phyloP scores from a whole-genome alignment of 2,797 vertebrate genomes.

The Sebastes diploproa region DNA sequence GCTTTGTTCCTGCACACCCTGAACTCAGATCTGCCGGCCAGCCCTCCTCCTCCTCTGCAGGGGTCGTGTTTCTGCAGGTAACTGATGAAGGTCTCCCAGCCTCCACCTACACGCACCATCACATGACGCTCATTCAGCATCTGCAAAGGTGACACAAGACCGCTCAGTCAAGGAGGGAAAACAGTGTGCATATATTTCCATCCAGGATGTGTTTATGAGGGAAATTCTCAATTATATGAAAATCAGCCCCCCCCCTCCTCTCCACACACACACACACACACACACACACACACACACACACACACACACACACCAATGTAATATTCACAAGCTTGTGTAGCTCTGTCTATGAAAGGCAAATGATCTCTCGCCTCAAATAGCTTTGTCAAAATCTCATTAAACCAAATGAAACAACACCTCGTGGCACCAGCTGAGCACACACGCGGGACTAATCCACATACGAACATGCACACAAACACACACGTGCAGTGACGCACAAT shows the following conservation, averaged over 20 bases:
- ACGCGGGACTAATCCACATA: slow-evolving; percentile 64
- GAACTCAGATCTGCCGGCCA: slow-evolving; percentile 83
- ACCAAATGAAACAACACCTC: slow-evolving; percentile 80
- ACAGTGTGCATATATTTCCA: neutral
- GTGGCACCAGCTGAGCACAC: slow-evolving; percentile 82
- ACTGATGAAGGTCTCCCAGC: slow-evolving; percentile 94
- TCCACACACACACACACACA: neutral
- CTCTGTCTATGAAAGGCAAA: slow-evolving; percentile 70
- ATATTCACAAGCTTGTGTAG: slow-evolving; percentile 71
- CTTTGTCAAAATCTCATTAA: slow-evolving; percentile 86
- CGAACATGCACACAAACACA: slow-evolving; percentile 46
- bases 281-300: neutral
- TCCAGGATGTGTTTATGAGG: slow-evolving; percentile 21
- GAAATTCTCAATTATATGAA: slow-evolving; percentile 23
- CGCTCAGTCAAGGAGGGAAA: neutral
- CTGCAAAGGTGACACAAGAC: slow-evolving; percentile 72
- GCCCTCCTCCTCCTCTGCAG: slow-evolving; percentile 84
- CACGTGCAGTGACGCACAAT: slow-evolving; percentile 47
- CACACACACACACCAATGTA: slow-evolving; percentile 40
- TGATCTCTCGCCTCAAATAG: slow-evolving; percentile 55
- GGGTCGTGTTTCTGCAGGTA: slow-evolving; percentile 97
- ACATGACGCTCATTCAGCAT: slow-evolving; percentile 97
- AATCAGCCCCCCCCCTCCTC: neutral
- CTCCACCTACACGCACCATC: slow-evolving; percentile 97
- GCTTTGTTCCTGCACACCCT: slow-evolving; percentile 83